phyloP scores from a whole-genome alignment of 2,113 vertebrate genomes.

The Sylvia atricapilla region DNA sequence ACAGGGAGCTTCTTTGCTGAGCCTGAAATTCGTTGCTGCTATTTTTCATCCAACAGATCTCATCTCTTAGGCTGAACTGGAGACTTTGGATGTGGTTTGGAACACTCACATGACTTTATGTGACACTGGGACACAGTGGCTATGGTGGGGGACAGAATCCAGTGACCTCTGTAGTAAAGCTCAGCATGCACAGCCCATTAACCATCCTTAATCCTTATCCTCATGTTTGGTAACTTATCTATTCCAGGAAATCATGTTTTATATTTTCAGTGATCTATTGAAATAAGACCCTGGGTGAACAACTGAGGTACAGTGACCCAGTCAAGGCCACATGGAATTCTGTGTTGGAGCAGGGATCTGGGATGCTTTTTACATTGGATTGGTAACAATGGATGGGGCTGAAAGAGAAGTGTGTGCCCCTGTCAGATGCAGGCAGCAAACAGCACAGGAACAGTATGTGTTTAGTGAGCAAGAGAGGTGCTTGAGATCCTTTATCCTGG shows the following conservation, averaged over 20 bases:
- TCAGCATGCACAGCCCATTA: background rate
- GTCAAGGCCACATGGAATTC: background rate
- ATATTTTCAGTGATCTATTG: background rate
- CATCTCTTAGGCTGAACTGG: background rate
- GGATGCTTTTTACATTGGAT: background rate
- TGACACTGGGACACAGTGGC: background rate
- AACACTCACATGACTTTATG: rapidly evolving
- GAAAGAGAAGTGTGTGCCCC: background rate
- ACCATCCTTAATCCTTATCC: background rate
- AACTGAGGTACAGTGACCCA: background rate
- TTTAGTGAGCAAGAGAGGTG: background rate
- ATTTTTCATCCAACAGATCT: conserved; percentile 8
- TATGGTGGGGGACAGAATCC: background rate
- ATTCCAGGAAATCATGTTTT: background rate
- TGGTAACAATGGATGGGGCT: background rate
- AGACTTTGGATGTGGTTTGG: background rate
- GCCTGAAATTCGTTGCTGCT: background rate
- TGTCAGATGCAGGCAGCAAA: background rate
- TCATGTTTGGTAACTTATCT: background rate
- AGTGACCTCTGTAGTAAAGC: background rate
- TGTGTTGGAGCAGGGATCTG: background rate
- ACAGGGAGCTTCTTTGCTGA: conserved; percentile 8
- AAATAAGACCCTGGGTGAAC: background rate
- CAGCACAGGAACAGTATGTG: background rate
- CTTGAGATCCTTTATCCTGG: background rate